Base-by-base conservation (phyloP, 2,113 vertebrate species). In the Paedocypris sp. region DNA sequence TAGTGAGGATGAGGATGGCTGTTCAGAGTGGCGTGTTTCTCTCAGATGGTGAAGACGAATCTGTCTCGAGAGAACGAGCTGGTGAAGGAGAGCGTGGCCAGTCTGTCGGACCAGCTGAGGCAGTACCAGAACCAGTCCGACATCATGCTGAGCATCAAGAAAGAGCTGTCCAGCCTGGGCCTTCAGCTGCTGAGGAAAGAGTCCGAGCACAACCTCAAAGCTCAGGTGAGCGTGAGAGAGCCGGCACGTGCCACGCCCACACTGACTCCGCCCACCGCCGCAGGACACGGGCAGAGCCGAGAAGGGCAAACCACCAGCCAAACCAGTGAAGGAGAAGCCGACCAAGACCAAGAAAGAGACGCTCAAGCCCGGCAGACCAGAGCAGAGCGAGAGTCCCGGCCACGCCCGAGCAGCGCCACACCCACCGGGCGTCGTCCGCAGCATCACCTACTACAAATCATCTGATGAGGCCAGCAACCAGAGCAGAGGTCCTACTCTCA, bases 381-480 rank as follows among this genome's bases (percentile, higher is more conserved):
- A 38, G 0, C 72, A 76, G 1, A 79, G 77, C 1, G 84, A 81
- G 36, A 85, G 89, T 10, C 88, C 87, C 0, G 60, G 77, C 70
- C 95, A 85, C 78, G 78, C 85, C 65, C 87, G 81, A 51, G 67
- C 82, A 1, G 63, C 65, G 1, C 80, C 74, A 0, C 85, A 88
- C 36, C 90, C 91, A 79, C 89, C 89, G 2, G 86, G 89, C 0
- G 81, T 93, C 50, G 80, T 93, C 61, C 82, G 90, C 15, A 88
- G 92, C 58, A 83, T 97, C 78, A 94, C 92, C 0, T 98, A 96
- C 82, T 98, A 98, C 85, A 97, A 97, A 79, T 87, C 90, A 62
- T 64, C 20, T 0, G 87, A 83, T 0, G 75, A 0, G 83, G 87
- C 7, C 71, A 67, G 20, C 51, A 36, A 25, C 39, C 26, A 42